These are phyloP conservation scores for Chironomus riparius DNA, from an alignment of 2,888 invertebrate species.

Conservation along the genomic window DNA sequence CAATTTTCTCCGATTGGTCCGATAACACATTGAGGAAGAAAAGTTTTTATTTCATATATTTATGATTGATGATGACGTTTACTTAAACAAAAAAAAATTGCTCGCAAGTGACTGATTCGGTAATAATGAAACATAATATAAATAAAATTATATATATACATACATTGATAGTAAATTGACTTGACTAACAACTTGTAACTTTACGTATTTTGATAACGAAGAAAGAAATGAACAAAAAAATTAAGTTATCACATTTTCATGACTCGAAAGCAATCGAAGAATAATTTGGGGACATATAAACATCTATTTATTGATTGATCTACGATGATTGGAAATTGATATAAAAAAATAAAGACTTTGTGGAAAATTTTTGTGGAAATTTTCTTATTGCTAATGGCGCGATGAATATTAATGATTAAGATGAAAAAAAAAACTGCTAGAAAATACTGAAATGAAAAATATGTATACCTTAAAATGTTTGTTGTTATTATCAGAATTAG, in stretches of 20 bases:
- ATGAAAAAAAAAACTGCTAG: conserved; percentile 6
- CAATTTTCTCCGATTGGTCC: neutral
- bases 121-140: neutral
- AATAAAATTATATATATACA: neutral
- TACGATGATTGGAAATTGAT: neutral
- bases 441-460: conserved; percentile 22
- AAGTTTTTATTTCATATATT: neutral
- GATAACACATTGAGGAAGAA: neutral
- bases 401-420: conserved; percentile 21
- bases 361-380: neutral
- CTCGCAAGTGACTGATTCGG: conserved; percentile 8
- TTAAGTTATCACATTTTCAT: neutral
- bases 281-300: neutral
- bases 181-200: neutral
- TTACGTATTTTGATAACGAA: conserved; percentile 10
- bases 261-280: neutral
- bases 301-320: neutral
- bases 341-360: neutral
- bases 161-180: neutral
- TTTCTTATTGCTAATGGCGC: neutral
- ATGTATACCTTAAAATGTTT: conserved; percentile 27
- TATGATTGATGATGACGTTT: neutral
- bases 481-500: conserved; percentile 24
- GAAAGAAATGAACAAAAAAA: conserved; percentile 20
- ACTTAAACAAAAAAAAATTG: neutral